These are phyloP conservation scores for Vesta saturnalis DNA, from an alignment of 2,888 invertebrate species.

Conservation along the genomic window DNA sequence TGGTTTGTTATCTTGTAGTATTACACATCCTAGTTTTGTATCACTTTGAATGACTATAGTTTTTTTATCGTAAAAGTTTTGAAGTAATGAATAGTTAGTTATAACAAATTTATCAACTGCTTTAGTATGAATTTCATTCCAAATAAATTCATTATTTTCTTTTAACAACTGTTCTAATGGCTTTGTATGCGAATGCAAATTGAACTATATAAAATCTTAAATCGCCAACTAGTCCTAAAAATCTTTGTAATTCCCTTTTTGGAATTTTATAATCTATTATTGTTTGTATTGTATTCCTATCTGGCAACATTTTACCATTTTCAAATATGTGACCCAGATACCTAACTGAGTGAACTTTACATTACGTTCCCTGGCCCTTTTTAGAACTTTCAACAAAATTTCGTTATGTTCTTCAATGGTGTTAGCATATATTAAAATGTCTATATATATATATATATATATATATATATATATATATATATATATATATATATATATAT, in stretches of 20 bases:
- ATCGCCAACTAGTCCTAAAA: slow-evolving; percentile 25
- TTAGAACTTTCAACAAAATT: background rate
- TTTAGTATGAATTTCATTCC: background rate
- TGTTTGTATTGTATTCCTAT: slow-evolving; percentile 2
- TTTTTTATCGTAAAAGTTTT: background rate
- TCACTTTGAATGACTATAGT: background rate
- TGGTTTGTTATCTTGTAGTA: slow-evolving; percentile 15
- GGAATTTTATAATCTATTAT: slow-evolving; percentile 8
- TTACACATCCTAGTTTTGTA: background rate
- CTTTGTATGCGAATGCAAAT: slow-evolving; percentile 10
- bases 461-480: too few relatives aligned
- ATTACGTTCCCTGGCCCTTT: background rate
- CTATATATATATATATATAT: too few relatives aligned
- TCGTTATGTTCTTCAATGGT: slow-evolving; percentile 2
- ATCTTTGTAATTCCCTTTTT: slow-evolving; percentile 21
- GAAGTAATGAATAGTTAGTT: slow-evolving; percentile 6
- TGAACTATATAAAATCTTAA: slow-evolving; percentile 15
- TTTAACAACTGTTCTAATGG: too few relatives aligned
- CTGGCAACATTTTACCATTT: background rate
- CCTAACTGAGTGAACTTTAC: background rate
- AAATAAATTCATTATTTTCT: slow-evolving; percentile 5
- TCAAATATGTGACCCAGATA: slow-evolving; percentile 13
- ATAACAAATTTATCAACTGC: background rate
- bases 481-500: too few relatives aligned
- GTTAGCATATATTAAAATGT: too few relatives aligned